Conservation (phyloP, 2,113 vertebrate species). For the Eudorcas thomsonii region DNA sequence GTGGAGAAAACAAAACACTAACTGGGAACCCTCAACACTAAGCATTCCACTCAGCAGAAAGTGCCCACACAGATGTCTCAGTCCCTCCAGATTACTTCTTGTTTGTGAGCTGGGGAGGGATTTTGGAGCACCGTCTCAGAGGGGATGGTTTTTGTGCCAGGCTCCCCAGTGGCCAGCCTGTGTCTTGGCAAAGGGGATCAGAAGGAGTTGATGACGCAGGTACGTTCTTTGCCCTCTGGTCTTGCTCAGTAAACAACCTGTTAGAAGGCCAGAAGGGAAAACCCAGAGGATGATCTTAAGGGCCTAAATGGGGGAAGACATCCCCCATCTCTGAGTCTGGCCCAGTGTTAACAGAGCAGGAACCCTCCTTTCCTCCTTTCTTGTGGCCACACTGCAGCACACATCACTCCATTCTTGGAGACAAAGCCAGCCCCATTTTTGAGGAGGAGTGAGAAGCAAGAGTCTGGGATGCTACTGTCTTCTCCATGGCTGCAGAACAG, state of each 20-base stretch:
- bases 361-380: neutral
- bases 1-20: neutral
- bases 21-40: neutral
- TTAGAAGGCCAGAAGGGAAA: constrained; percentile 15
- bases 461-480: constrained; percentile 13
- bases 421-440: neutral
- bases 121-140: neutral
- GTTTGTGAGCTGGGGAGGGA: constrained; percentile 59
- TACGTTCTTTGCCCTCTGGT: constrained; percentile 56
- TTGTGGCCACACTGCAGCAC: constrained; percentile 8
- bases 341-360: neutral
- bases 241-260: constrained; percentile 73
- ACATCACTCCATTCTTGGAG: constrained; percentile 10
- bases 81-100: constrained; percentile 52
- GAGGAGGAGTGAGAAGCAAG: neutral
- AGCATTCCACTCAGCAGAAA: constrained; percentile 41
- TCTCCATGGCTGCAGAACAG: neutral
- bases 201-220: constrained; percentile 64
- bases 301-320: neutral
- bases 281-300: neutral
- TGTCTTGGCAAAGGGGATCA: constrained; percentile 16
- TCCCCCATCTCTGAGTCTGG: neutral
- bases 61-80: constrained; percentile 37
- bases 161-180: constrained; percentile 4
- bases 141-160: neutral